Conservation (phyloP, 1,140 invertebrate species). For the Drosophila albomicans region DNA sequence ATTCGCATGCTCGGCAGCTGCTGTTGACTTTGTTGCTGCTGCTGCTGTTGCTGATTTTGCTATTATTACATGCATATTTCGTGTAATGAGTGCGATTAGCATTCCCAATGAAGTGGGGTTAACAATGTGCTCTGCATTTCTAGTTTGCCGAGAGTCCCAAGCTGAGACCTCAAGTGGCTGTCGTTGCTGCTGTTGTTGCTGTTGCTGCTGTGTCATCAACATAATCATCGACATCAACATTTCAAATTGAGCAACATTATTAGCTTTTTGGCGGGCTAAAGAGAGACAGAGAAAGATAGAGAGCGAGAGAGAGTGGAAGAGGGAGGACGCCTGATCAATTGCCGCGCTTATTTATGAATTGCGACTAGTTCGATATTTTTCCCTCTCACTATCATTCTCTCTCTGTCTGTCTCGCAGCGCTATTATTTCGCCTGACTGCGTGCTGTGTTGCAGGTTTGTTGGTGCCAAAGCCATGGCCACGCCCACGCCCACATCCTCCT, state of each 20-base stretch:
- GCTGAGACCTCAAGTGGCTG: conserved; percentile 1
- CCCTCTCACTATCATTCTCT: neutral
- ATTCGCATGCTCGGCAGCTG: conserved; percentile 22
- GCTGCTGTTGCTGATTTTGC: conserved; percentile 66
- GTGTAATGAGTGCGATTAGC: conserved; percentile 82
- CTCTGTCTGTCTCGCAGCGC: neutral
- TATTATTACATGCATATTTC: conserved; percentile 82
- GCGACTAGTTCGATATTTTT: conserved; percentile 25
- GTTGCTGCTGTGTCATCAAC: conserved; percentile 67
- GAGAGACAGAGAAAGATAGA: neutral
- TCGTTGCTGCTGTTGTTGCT: conserved; percentile 27
- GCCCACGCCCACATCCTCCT: neutral
- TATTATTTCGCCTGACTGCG: conserved; percentile 8
- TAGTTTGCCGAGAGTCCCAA: conserved; percentile 37
- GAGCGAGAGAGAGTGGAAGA: neutral
- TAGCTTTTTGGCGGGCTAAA: conserved; percentile 20
- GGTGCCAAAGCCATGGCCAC: conserved; percentile 46
- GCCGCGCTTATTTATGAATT: conserved; percentile 48
- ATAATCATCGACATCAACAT: conserved; percentile 77
- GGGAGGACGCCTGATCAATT: conserved; percentile 55
- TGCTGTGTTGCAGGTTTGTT: conserved; percentile 20
- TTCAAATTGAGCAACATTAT: conserved; percentile 78
- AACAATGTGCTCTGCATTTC: conserved; percentile 78
- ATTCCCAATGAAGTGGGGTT: conserved; percentile 81
- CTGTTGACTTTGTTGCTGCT: conserved; percentile 28